Evolutionary conservation across 2,113 vertebrate species (phyloP).

Genomic region (Orientallactaga bullata): DNA sequence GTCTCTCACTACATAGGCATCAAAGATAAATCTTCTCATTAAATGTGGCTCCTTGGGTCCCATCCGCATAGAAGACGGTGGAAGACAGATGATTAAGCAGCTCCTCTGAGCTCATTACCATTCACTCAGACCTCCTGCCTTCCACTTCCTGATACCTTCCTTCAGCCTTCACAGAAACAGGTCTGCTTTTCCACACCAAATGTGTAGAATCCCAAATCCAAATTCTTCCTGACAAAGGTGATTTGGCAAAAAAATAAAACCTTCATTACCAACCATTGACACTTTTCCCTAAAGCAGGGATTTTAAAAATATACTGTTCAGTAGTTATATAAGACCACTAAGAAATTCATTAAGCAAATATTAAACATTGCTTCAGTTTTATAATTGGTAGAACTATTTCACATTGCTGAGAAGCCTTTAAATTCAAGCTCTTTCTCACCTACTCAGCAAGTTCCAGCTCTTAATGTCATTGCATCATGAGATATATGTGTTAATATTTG

Average conservation of each 20-base stretch:
- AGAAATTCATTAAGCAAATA: neutral
- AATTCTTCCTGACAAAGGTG: neutral
- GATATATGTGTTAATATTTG: conserved; percentile 63
- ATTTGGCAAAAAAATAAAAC: conserved; percentile 4
- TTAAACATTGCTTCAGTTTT: neutral
- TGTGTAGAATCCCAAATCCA: neutral
- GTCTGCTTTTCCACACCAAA: conserved; percentile 18
- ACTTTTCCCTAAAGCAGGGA: neutral
- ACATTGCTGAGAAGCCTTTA: conserved; percentile 33
- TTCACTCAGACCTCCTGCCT: neutral
- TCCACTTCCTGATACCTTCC: conserved; percentile 31
- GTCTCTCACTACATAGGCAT: conserved; percentile 32
- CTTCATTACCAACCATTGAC: neutral
- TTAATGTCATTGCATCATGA: conserved; percentile 56
- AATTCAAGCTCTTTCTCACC: neutral
- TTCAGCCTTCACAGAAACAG: neutral
- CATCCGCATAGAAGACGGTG: conserved; percentile 20
- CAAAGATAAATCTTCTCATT: conserved; percentile 68
- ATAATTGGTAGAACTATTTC: neutral
- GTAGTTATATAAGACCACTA: neutral
- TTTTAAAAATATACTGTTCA: neutral
- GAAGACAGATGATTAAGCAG: conserved; percentile 57
- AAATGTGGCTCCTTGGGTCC: conserved; percentile 56
- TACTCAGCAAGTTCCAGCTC: neutral
- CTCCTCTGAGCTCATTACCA: conserved; percentile 66